Evolutionary conservation across 2,113 vertebrate species (phyloP), one percentile per base, ranked within the genome.

Genomic region (human (Homo sapiens)): DNA sequence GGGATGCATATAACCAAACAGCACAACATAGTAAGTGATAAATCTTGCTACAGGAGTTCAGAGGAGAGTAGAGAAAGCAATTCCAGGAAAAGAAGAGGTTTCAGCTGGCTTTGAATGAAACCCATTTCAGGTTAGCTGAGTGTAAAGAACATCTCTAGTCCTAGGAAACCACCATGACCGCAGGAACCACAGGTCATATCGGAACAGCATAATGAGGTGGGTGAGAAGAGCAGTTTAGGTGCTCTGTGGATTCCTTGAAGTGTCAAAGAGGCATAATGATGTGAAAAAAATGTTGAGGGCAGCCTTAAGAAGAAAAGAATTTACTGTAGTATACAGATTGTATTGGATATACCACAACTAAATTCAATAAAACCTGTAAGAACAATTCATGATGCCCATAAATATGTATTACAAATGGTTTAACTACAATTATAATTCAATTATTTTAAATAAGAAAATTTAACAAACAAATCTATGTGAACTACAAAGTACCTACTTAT

Each of bases 281-380:
- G 38, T 72, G 23, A 45, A 35, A 66, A 45, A 61, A 13, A 57
- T 13, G 2, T 18, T 55, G 14, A 3, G 14, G 1, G 9, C 18
- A 9, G 22, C 35, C 25, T 64, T 72, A n/a, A 23, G 25, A 66
- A 76, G 72, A 45, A n/a, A 27, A 70, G 3, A 4, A 1, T 25
- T 38, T 11, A 57, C 72, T 38, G 4, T 22, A 23, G 35, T 45
- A 22, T 5, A 23, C 6, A 45, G 2, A 32, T 45, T 68, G 35
- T 17, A 1, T 1, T 2, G 32, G 52, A 55, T 7, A 18, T 4
- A 4, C 4, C 6, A 25, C 38, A 90, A 2, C 1, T 43, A 45
- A 68, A 50, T 32, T 38, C 11, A 48, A 17, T 38, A 45, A 70
- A 70, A 57, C 1, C 57, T 5, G 8, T 18, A 13, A 30, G 38